phyloP scores from a whole-genome alignment of 2,113 vertebrate species.

The Gnathonemus longibarbis region DNA sequence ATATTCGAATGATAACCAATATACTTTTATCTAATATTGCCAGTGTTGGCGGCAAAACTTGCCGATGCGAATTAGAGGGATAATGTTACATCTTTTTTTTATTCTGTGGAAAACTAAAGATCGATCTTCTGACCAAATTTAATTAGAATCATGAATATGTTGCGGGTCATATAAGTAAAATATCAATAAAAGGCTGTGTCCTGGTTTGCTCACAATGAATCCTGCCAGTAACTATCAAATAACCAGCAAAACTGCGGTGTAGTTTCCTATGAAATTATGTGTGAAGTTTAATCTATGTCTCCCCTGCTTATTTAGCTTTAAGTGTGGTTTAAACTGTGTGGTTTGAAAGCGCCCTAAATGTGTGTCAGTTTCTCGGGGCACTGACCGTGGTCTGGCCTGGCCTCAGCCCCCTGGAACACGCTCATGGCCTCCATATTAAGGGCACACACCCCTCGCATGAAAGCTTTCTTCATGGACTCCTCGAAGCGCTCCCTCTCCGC shows the following conservation, averaged over 20 bases:
- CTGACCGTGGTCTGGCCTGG: conserved; percentile 58
- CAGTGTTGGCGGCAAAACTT: too few relatives aligned
- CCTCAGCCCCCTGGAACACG: conserved; percentile 64
- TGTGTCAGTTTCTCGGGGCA: conserved; percentile 15
- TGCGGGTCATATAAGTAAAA: neutral
- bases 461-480: conserved; percentile 72
- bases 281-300: neutral
- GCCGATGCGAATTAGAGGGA: too few relatives aligned
- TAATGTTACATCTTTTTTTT: too few relatives aligned
- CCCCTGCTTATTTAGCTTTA: neutral
- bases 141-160: neutral
- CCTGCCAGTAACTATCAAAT: neutral
- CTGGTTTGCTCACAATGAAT: neutral
- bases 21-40: too few relatives aligned
- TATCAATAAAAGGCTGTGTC: neutral
- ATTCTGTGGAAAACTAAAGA: neutral
- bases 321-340: neutral
- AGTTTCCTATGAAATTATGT: neutral
- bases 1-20: too few relatives aligned
- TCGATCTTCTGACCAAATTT: neutral
- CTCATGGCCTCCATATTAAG: conserved; percentile 75
- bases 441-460: conserved; percentile 75
- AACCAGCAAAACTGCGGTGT: neutral
- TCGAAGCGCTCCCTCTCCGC: conserved; percentile 67
- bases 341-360: neutral